These are phyloP conservation scores for Hyphantria cunea DNA, from an alignment of 1,140 invertebrate species.

Conservation along the genomic window DNA sequence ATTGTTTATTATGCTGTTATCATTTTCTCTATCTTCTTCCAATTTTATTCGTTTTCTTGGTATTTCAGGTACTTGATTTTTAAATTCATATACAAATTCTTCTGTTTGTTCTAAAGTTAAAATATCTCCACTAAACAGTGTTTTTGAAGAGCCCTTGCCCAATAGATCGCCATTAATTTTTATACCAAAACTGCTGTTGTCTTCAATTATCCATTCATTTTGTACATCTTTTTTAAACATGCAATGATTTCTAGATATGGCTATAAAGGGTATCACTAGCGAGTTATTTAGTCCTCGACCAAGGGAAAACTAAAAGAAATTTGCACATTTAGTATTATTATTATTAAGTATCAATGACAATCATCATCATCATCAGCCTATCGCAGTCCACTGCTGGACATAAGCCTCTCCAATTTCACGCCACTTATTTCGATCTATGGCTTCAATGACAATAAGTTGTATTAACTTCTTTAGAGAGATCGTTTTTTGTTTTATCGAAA, in stretches of 20 bases:
- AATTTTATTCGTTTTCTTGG: slow-evolving; percentile 69
- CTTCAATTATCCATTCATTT: slow-evolving; percentile 61
- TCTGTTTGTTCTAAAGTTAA: slow-evolving; percentile 73
- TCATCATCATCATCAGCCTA: too few relatives aligned
- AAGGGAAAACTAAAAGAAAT: slow-evolving; percentile 72
- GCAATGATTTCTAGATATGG: slow-evolving; percentile 82
- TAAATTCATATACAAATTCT: slow-evolving; percentile 78
- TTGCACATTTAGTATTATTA: neutral
- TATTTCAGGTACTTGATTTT: slow-evolving; percentile 31
- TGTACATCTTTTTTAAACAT: slow-evolving; percentile 61
- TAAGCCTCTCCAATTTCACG: too few relatives aligned
- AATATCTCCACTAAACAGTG: slow-evolving; percentile 72
- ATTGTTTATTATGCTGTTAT: slow-evolving; percentile 64
- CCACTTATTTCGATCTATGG: too few relatives aligned
- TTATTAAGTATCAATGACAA: too few relatives aligned
- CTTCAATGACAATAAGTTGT: too few relatives aligned
- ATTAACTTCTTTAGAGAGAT: too few relatives aligned
- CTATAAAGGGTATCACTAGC: slow-evolving; percentile 71
- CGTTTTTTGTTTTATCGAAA: too few relatives aligned
- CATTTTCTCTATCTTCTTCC: slow-evolving; percentile 37
- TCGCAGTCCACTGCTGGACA: too few relatives aligned
- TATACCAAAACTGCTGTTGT: slow-evolving; percentile 80
- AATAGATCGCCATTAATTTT: slow-evolving; percentile 74
- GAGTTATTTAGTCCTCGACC: slow-evolving; percentile 76
- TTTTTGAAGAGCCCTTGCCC: slow-evolving; percentile 50